These are phyloP conservation scores for Coremacera marginata DNA, from an alignment of 2,888 invertebrate species.

Conservation along the genomic window DNA sequence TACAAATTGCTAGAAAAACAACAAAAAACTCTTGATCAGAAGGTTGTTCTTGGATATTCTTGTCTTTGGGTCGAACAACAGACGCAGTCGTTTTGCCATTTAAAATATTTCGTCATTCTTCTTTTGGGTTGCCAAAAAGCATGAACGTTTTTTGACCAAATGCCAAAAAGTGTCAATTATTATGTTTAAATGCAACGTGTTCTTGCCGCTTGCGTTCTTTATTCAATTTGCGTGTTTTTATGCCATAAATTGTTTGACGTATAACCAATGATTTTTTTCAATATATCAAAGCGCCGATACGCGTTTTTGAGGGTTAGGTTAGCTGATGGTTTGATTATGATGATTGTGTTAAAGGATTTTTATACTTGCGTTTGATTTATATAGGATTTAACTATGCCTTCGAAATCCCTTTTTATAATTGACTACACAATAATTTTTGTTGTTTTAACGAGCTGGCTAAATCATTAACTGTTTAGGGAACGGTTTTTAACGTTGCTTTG, in stretches of 20 bases:
- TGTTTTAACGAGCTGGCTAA: too few species aligned
- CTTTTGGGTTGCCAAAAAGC: neutral
- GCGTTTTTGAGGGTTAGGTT: neutral
- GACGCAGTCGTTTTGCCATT: neutral
- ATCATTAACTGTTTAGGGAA: too few species aligned
- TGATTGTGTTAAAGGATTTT: neutral
- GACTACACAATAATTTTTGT: neutral
- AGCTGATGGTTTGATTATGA: neutral
- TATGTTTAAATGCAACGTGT: neutral
- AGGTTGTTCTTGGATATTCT: neutral
- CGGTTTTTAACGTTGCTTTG: too few species aligned
- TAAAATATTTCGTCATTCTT: slow-evolving; percentile 17
- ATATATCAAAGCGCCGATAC: neutral
- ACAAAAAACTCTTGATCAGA: neutral
- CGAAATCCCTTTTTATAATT: neutral
- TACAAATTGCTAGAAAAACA: neutral
- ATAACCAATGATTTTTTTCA: neutral
- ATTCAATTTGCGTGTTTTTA: slow-evolving; percentile 3
- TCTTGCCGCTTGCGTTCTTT: neutral
- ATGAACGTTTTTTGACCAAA: slow-evolving; percentile 8
- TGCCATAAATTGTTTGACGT: neutral
- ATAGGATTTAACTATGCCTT: neutral
- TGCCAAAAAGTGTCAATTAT: slow-evolving; percentile 26
- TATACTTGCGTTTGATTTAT: neutral
- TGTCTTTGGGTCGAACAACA: neutral